phyloP scores from a whole-genome alignment of 2,113 vertebrate species.

The Ranitomeya imitator region DNA sequence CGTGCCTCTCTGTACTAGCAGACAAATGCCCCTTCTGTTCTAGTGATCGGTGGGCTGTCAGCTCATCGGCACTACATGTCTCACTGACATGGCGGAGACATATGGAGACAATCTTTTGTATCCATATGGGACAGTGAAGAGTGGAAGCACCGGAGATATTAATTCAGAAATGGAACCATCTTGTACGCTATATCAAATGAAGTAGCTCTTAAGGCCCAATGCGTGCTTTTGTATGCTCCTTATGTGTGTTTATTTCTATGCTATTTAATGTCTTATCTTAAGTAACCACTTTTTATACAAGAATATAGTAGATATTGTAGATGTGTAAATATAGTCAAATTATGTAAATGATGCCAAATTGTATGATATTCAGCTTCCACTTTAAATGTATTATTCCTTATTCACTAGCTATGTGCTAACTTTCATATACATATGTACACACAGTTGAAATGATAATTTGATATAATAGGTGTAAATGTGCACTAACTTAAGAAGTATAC shows the following conservation, averaged over 20 bases:
- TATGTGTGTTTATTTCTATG: background rate
- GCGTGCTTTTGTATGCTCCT: background rate
- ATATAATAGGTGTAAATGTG: background rate
- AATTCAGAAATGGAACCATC: no score
- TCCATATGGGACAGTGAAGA: no score
- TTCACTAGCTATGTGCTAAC: background rate
- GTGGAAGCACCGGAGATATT: no score
- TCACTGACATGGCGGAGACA: no score
- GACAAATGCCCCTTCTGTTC: no score
- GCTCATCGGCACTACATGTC: no score
- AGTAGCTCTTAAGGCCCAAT: background rate
- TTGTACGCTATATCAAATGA: no score
- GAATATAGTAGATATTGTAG: conserved; percentile 21
- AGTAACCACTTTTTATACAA: conserved; percentile 17
- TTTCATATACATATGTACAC: background rate
- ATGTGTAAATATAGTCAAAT: conserved; percentile 35
- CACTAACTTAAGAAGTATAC: background rate
- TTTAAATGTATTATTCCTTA: background rate
- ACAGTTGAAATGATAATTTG: background rate
- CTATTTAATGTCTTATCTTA: conserved; percentile 21
- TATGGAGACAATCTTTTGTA: no score
- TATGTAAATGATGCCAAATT: conserved; percentile 17
- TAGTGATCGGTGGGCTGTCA: no score
- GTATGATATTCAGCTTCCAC: background rate
- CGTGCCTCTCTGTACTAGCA: no score